Conservation (phyloP, 53 echinoderm and acorn worm genomes). For the Temnopleurus reevesii region DNA sequence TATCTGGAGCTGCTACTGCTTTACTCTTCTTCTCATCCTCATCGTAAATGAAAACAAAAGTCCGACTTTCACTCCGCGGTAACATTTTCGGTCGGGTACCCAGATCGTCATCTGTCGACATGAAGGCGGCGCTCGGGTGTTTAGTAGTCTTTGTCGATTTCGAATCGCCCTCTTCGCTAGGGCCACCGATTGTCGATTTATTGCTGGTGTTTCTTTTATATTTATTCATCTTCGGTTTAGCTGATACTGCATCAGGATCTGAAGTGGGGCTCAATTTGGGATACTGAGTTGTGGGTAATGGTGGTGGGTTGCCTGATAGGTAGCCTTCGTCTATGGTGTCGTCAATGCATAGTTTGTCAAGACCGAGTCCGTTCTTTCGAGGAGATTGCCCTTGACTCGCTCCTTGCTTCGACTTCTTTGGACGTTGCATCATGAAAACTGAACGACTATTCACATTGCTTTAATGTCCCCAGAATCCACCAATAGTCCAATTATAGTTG, state of each 20-base stretch:
- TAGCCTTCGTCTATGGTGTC: constrained; percentile 41
- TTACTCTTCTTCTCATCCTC: constrained; percentile 65
- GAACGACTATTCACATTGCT: background rate
- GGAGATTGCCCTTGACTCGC: background rate
- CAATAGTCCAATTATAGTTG: background rate
- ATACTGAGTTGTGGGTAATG: constrained; percentile 4
- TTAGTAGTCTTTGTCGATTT: background rate
- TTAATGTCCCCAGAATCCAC: background rate
- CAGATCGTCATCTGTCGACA: no score
- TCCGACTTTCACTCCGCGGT: constrained; percentile 46
- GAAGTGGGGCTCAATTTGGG: background rate
- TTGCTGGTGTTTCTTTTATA: background rate
- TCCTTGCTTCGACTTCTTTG: background rate
- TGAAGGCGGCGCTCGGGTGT: background rate
- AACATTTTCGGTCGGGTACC: constrained; percentile 13
- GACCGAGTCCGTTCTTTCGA: background rate
- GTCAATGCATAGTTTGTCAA: constrained; percentile 29
- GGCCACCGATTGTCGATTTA: background rate
- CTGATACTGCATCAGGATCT: background rate
- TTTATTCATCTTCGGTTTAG: constrained; percentile 9
- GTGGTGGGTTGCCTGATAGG: constrained; percentile 44
- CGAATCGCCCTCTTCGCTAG: no score
- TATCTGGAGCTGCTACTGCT: constrained; percentile 54
- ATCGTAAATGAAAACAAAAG: constrained; percentile 71
- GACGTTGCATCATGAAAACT: background rate